These are phyloP conservation scores for Mobula birostris DNA, from an alignment of 2,113 vertebrate species.

Conservation along the genomic window DNA sequence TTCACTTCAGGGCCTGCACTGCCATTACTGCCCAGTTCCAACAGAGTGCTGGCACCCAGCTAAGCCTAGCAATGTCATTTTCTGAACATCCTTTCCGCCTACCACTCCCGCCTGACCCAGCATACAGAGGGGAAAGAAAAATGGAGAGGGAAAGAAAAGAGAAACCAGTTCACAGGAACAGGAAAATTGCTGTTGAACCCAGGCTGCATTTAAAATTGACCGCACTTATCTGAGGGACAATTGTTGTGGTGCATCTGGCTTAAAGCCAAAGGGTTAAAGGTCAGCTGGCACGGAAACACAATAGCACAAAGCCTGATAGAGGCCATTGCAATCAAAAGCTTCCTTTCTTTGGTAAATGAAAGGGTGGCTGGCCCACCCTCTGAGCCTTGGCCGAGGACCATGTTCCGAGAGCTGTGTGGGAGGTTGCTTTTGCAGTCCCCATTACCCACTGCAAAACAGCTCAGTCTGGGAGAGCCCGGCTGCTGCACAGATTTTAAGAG, in stretches of 20 bases:
- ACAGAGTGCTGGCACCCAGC: neutral
- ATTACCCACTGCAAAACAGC: no score
- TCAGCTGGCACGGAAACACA: slow-evolving; percentile 55
- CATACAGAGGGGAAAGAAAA: neutral
- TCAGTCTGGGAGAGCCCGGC: no score
- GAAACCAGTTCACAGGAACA: slow-evolving; percentile 40
- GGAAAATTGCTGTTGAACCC: slow-evolving; percentile 44
- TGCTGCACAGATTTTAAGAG: no score
- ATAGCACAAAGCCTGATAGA: slow-evolving; percentile 46
- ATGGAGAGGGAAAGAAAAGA: neutral
- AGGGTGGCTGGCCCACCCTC: slow-evolving; percentile 42
- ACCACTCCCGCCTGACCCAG: no score
- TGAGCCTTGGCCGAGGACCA: slow-evolving; percentile 43
- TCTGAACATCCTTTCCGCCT: neutral
- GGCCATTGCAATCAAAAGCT: slow-evolving; percentile 43
- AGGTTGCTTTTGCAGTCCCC: no score
- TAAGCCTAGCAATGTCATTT: neutral
- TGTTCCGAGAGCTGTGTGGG: slow-evolving; percentile 32
- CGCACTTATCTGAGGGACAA: slow-evolving; percentile 45
- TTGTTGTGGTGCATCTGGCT: slow-evolving; percentile 45
- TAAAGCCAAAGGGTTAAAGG: slow-evolving; percentile 44
- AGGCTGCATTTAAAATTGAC: slow-evolving; percentile 42
- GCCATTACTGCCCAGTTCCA: neutral
- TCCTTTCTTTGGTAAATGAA: slow-evolving; percentile 36
- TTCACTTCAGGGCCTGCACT: neutral